Evolutionary conservation across 2,113 vertebrate species (phyloP).

Genomic region (Rhadina sibilatrix): DNA sequence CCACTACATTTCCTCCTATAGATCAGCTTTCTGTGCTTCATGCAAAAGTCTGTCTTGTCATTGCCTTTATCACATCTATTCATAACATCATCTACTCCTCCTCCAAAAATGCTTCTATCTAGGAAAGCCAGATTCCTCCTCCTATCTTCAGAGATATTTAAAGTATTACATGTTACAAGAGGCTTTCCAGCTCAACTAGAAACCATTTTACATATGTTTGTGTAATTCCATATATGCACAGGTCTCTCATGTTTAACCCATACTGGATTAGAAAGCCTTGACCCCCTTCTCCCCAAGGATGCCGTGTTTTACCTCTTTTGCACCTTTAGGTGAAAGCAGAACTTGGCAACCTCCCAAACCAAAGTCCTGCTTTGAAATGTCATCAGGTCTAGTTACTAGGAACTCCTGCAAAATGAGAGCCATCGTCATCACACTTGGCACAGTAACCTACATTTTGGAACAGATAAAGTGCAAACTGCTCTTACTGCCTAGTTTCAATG

Average conservation of each 20-base stretch:
- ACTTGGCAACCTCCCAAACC: fast-evolving
- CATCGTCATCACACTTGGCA: background rate
- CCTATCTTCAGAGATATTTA: background rate
- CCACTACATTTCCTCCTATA: background rate
- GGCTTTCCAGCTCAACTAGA: background rate
- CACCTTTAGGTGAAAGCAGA: background rate
- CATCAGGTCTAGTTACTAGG: background rate
- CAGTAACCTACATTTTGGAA: background rate
- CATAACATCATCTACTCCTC: background rate
- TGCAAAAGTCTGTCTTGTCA: background rate
- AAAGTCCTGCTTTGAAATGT: background rate
- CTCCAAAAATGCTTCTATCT: background rate
- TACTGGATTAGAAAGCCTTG: background rate
- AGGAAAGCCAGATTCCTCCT: background rate
- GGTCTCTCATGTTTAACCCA: background rate
- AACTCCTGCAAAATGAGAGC: background rate
- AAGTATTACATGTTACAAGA: background rate
- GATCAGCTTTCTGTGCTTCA: background rate
- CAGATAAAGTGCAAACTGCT: background rate
- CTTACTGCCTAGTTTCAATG: background rate
- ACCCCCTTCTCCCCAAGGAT: fast-evolving
- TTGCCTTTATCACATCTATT: background rate
- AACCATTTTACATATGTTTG: background rate
- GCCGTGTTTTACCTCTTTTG: background rate
- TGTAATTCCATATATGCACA: background rate